These are phyloP conservation scores for Hylaeus volcanicus DNA, from an alignment of 1,140 invertebrate genomes.

Conservation along the genomic window DNA sequence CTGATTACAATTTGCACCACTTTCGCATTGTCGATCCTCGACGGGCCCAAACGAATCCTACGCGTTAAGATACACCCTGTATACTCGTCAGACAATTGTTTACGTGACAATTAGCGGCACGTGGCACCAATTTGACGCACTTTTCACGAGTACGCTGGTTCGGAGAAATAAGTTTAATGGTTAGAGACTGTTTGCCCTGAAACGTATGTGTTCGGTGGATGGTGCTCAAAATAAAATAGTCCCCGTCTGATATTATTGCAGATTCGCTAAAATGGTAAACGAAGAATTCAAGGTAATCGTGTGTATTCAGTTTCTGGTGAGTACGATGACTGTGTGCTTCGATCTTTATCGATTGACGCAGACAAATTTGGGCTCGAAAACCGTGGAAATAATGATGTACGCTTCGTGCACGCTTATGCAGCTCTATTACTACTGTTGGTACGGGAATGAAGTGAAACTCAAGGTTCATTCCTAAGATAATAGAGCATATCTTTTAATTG, in stretches of 20 bases:
- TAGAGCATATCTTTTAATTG: background rate
- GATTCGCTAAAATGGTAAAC: constrained; percentile 39
- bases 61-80: no score
- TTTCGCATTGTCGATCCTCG: no score
- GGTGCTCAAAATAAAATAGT: no score
- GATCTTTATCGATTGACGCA: constrained; percentile 40
- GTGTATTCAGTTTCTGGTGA: constrained; percentile 49
- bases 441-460: constrained; percentile 80
- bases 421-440: constrained; percentile 82
- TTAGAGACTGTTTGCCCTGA: no score
- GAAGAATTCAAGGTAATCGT: constrained; percentile 47
- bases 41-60: no score
- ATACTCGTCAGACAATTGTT: no score
- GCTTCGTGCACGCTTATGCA: constrained; percentile 57
- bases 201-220: no score
- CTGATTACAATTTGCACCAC: no score
- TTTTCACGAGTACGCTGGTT: no score
- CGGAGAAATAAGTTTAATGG: no score
- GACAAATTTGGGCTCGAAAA: constrained; percentile 75
- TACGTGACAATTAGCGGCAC: no score
- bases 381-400: constrained; percentile 46
- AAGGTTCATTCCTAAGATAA: constrained; percentile 18
- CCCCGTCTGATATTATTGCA: background rate
- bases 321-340: constrained; percentile 40
- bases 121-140: no score